Conservation (phyloP, 1,140 invertebrate species). For the Heliconius himera region DNA sequence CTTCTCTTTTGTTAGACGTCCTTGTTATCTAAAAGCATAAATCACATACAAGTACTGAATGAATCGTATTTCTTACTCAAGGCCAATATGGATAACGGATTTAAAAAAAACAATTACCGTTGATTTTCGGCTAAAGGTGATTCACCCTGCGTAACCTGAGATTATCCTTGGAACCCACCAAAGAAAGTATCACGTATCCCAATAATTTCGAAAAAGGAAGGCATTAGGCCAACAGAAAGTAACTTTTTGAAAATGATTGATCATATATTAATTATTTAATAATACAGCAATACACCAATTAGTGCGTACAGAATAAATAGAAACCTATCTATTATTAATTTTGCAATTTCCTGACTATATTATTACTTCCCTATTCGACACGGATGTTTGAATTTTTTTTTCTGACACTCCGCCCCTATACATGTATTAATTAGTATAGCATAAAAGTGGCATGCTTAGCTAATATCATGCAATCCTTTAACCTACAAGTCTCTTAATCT, state of each 20-base stretch:
- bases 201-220: constrained; percentile 30
- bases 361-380: constrained; percentile 12
- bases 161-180: constrained; percentile 21
- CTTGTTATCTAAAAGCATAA: constrained; percentile 51
- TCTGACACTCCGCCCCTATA: background rate
- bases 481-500: too few species aligned
- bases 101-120: constrained; percentile 38
- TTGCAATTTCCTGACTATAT: constrained; percentile 1
- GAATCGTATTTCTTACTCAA: constrained; percentile 25
- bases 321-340: constrained; percentile 16
- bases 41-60: constrained; percentile 18
- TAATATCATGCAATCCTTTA: background rate
- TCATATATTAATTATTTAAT: background rate
- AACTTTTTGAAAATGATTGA: background rate
- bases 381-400: constrained; percentile 3
- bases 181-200: constrained; percentile 22
- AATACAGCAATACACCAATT: background rate
- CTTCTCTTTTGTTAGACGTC: constrained; percentile 46
- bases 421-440: background rate
- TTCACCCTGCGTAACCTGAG: constrained; percentile 37
- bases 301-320: constrained; percentile 4
- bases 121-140: constrained; percentile 41
- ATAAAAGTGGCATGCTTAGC: background rate
- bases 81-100: constrained; percentile 50
- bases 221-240: constrained; percentile 28